Base-by-base conservation (phyloP, 2,888 invertebrate genomes). In the Malacosoma neustria region DNA sequence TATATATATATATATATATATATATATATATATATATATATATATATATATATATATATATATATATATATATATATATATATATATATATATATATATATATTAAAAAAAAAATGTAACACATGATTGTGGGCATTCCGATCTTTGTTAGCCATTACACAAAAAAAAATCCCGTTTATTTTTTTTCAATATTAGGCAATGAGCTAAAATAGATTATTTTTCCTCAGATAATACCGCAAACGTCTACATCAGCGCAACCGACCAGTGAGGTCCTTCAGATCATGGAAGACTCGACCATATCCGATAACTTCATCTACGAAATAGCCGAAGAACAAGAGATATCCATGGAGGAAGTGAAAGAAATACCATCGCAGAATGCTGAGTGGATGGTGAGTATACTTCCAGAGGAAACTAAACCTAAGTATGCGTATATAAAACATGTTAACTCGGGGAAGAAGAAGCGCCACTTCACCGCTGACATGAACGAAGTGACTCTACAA, bases 271-370 rank as follows among this genome's bases (percentile, higher is more conserved):
- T 71, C 0, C 54, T 77, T 0, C 66, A 72, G 30, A 68, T 80
- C 1, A 71, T 76, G 62, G 82, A 81, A 0, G 80, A 79, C 3
- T 50, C 51, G 0, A 57, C 60, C 1, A 73, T 80, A 3, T 54
- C 75, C 0, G 80, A 82, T 36, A 80, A 81, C 47, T 84, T 84
- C 51, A 81, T 84, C 1, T 85, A 81, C 38, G 84, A 84, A 43
- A 85, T 85, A n/a, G 85, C 82, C 0, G 81, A 84, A 13, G 85
- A 85, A 36, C 84, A 85, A 37, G 85, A 85, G 42, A 84, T 85
- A 3, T 57, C 71, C 0, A 81, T 82, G 82, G 84, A 85, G 7
- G 84, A 82, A 29, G 80, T 75, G 0, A 79, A 75, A 34, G 82
- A 81, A 34, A 80, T 80, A 7, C 72, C 79, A 0, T 53, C 60